These are phyloP conservation scores for Cabera pusaria DNA, from an alignment of 2,888 invertebrate species.

Conservation along the genomic window DNA sequence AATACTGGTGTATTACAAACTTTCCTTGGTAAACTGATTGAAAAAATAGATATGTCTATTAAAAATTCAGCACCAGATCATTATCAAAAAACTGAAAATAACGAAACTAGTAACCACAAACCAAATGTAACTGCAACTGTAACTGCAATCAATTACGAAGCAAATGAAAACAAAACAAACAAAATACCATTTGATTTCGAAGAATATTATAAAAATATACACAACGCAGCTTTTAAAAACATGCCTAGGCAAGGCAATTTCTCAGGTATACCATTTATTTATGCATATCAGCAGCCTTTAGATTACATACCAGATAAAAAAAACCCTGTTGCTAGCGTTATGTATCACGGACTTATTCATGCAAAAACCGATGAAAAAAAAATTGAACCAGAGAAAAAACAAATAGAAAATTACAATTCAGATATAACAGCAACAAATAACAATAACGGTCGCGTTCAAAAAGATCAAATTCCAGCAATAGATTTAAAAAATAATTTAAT, in stretches of 20 bases:
- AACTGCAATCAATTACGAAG: too few species aligned
- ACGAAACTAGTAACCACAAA: not conserved
- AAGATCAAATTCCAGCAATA: too few species aligned
- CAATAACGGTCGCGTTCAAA: too few species aligned
- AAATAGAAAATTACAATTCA: slow-evolving; percentile 9
- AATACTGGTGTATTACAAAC: slow-evolving; percentile 59
- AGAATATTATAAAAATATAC: slow-evolving; percentile 19
- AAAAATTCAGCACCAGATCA: not conserved
- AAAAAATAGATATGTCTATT: slow-evolving; percentile 30
- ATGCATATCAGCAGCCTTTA: slow-evolving; percentile 45
- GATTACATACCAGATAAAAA: slow-evolving; percentile 26
- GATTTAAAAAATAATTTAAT: too few species aligned
- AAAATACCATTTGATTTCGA: slow-evolving; percentile 8
- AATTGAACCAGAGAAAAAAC: not conserved
- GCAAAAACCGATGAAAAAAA: slow-evolving; percentile 21
- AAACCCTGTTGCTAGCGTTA: slow-evolving; percentile 37
- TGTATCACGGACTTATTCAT: slow-evolving; percentile 53
- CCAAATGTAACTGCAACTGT: too few species aligned
- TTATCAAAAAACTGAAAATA: slow-evolving; percentile 3
- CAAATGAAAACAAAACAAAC: slow-evolving; percentile 2
- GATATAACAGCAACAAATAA: too few species aligned
- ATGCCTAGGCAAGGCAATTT: slow-evolving; percentile 27
- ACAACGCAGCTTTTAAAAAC: slow-evolving; percentile 17
- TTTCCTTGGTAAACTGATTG: slow-evolving; percentile 54
- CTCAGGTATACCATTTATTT: slow-evolving; percentile 47